Evolutionary conservation across 2,888 invertebrate genomes (phyloP), one percentile per base, ranked within the genome.

Genomic region (Fabriciana adippe): DNA sequence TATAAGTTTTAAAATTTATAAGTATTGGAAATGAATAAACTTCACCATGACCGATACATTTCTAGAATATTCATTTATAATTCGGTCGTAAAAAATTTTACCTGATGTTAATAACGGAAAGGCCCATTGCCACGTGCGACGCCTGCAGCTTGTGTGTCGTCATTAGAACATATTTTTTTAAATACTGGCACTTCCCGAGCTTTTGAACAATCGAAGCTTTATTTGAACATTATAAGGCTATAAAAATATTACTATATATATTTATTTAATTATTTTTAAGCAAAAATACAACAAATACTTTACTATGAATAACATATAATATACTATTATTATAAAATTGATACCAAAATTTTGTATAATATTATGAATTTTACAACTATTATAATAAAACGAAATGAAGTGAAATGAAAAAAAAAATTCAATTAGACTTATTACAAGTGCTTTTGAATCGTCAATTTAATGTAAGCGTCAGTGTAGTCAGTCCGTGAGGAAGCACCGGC

Each of bases 41-140:
- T 79, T 80, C 81, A 70, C 67, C 77, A 73, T 75, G 74, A 77
- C 76, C 71, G 79, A 83, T 83, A 80, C 78, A 74, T 78, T 79
- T 75, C 83, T 81, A 80, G 87, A 87, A 87, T 85, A 85, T 88
- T 87, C 88, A 81, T 77, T 80, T 81, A 80, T 83, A 81, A 79
- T 82, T 84, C 80, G 75, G 81, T 80, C 70, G 77, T 83, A 90
- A 90, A 91, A 92, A 88, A 85, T 76, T 83, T 89, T 92, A 92
- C 92, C 92, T 92, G 92, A 88, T 77, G 79, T 79, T 83, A 83
- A 85, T 84, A 87, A 88, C 91, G 90, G 92, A 88, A 90, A 89
- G 89, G 83, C 76, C 83, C 82, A 77, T 81, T 92, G 92, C 92
- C 92, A 92, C 92, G 92, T 92, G 92, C 92, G 90, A 75, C 76